These are phyloP conservation scores for Isurus oxyrinchus DNA, from an alignment of 2,113 vertebrate genomes.

Conservation along the genomic window DNA sequence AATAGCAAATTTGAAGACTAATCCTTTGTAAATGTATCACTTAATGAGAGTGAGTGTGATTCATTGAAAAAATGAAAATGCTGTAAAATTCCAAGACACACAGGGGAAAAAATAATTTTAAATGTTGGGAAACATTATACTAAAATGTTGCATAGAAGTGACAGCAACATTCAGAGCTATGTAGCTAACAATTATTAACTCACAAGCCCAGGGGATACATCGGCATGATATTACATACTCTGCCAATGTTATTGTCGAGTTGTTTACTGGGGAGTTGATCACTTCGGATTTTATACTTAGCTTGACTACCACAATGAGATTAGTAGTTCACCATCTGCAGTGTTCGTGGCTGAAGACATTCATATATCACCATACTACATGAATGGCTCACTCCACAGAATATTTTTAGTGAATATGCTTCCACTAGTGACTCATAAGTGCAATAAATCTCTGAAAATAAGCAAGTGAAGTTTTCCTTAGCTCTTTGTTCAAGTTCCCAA, in stretches of 20 bases:
- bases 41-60: neutral
- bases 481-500: neutral
- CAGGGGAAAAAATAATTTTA: too few species aligned
- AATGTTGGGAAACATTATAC: neutral
- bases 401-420: neutral
- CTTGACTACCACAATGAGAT: neutral
- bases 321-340: neutral
- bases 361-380: neutral
- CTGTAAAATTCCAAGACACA: neutral
- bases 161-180: neutral
- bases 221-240: neutral
- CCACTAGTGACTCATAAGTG: neutral
- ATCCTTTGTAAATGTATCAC: neutral
- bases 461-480: neutral
- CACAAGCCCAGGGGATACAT: neutral
- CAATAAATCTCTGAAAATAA: neutral
- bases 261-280: neutral
- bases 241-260: neutral
- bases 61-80: neutral
- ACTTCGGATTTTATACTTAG: neutral
- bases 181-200: neutral
- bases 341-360: neutral
- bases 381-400: neutral
- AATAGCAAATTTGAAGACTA: neutral
- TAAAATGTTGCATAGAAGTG: neutral